Percentiles rank a stretch among this genome's conserved stretches.
Conservation (phyloP, 2,113 vertebrate species). For the Empidonax alnorum region DNA sequence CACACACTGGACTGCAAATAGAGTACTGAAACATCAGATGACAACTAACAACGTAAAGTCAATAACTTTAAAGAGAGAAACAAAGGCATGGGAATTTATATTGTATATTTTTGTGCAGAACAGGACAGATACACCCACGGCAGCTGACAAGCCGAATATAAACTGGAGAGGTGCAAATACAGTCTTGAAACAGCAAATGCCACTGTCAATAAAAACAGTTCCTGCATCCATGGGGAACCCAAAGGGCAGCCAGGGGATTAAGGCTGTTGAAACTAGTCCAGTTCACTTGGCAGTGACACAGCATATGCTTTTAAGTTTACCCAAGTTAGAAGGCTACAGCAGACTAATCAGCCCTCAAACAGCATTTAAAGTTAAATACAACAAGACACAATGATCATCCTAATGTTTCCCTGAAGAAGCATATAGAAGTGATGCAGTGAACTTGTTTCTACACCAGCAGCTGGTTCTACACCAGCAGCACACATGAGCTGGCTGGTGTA, state of each 20-base stretch:
- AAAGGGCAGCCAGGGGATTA: not conserved
- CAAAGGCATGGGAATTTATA: not conserved
- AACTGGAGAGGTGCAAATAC: not conserved
- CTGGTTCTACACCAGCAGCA: not conserved
- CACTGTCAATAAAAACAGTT: not conserved
- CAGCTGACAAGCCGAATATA: not conserved
- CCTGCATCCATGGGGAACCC: not conserved
- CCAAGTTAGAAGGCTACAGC: not conserved
- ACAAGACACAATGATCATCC: not conserved
- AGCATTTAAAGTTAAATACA: not conserved
- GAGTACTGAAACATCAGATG: rapidly evolving
- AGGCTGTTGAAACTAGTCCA: not conserved
- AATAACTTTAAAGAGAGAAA: not conserved
- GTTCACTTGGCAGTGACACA: not conserved
- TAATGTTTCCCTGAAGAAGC: not conserved
- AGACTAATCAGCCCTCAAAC: not conserved
- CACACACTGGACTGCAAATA: not conserved
- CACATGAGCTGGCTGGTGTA: not conserved
- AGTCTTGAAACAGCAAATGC: not conserved
- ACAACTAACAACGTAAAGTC: not conserved
- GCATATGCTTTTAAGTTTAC: not conserved
- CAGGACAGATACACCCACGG: rapidly evolving
- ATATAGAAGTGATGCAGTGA: not conserved
- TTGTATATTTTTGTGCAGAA: not conserved
- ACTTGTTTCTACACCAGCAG: not conserved